A percentile compares a stretch with the other conserved stretches of the same genome.
These are phyloP conservation scores for Pediacus dermestoides DNA, from an alignment of 2,888 invertebrate genomes.

Conservation along the genomic window DNA sequence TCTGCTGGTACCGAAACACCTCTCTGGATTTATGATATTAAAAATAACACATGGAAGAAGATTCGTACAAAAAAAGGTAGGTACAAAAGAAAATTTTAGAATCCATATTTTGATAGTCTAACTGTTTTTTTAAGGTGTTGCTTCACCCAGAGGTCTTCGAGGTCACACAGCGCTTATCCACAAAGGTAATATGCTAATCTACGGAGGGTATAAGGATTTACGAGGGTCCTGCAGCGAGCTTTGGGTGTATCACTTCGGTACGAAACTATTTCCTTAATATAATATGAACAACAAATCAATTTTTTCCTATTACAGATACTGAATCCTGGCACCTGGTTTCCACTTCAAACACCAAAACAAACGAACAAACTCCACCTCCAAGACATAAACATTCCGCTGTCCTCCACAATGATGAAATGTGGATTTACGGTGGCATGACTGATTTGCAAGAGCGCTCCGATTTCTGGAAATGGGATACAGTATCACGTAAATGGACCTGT, in stretches of 20 bases:
- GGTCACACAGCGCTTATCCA: slow-evolving; percentile 81
- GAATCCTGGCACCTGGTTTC: slow-evolving; percentile 73
- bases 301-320: slow-evolving; percentile 57
- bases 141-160: slow-evolving; percentile 71
- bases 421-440: slow-evolving; percentile 86
- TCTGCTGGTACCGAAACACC: slow-evolving; percentile 75
- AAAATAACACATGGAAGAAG: slow-evolving; percentile 61
- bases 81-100: slow-evolving; percentile 7
- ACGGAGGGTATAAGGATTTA: slow-evolving; percentile 84
- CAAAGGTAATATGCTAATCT: slow-evolving; percentile 74
- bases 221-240: slow-evolving; percentile 79
- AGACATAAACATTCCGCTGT: slow-evolving; percentile 84
- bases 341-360: slow-evolving; percentile 40
- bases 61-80: slow-evolving; percentile 56
- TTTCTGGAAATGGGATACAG: slow-evolving; percentile 42
- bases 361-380: slow-evolving; percentile 59
- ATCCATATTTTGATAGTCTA: not conserved
- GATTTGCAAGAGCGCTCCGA: slow-evolving; percentile 62
- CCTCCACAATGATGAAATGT: slow-evolving; percentile 72
- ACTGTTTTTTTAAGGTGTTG: slow-evolving; percentile 41
- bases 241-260: slow-evolving; percentile 86
- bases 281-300: slow-evolving; percentile 5
- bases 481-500: slow-evolving; percentile 60
- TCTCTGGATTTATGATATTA: slow-evolving; percentile 77
- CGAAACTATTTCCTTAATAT: slow-evolving; percentile 25